phyloP scores from a whole-genome alignment of 2,113 vertebrate genomes.

The Oryzias woworae region DNA sequence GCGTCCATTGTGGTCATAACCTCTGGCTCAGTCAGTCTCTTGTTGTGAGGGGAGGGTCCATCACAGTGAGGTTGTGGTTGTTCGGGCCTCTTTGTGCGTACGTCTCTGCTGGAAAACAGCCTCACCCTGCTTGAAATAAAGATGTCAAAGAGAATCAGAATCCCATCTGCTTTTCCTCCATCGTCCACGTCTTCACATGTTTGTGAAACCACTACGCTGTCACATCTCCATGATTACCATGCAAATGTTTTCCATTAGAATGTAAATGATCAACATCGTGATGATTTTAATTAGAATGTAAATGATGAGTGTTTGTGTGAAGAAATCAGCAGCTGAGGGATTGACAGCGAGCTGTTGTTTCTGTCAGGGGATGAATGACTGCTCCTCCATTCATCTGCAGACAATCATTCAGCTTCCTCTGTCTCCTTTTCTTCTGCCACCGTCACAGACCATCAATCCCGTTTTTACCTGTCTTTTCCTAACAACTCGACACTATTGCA shows the following conservation, averaged over 20 bases:
- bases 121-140: constrained; percentile 26
- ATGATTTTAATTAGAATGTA: constrained; percentile 70
- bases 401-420: constrained; percentile 29
- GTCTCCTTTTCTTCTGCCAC: constrained; percentile 7
- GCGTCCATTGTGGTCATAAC: constrained; percentile 28
- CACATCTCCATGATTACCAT: constrained; percentile 62
- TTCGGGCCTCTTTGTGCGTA: constrained; percentile 1
- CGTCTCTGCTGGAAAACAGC: neutral
- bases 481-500: neutral
- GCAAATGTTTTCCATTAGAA: constrained; percentile 67
- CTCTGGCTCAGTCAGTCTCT: constrained; percentile 17
- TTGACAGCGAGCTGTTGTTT: constrained; percentile 49
- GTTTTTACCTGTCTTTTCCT: neutral
- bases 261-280: constrained; percentile 63
- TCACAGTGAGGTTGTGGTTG: constrained; percentile 24
- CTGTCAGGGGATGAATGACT: constrained; percentile 30
- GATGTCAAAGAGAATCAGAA: constrained; percentile 47
- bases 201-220: constrained; percentile 36
- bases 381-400: constrained; percentile 36
- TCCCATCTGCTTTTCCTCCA: constrained; percentile 58
- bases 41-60: constrained; percentile 23
- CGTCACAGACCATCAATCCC: constrained; percentile 4
- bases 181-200: constrained; percentile 44
- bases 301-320: constrained; percentile 65
- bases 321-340: constrained; percentile 51